Percentiles rank a stretch among this genome's conserved stretches.
Evolutionary conservation across 2,113 vertebrate species (phyloP).

Genomic region (Mobula birostris): DNA sequence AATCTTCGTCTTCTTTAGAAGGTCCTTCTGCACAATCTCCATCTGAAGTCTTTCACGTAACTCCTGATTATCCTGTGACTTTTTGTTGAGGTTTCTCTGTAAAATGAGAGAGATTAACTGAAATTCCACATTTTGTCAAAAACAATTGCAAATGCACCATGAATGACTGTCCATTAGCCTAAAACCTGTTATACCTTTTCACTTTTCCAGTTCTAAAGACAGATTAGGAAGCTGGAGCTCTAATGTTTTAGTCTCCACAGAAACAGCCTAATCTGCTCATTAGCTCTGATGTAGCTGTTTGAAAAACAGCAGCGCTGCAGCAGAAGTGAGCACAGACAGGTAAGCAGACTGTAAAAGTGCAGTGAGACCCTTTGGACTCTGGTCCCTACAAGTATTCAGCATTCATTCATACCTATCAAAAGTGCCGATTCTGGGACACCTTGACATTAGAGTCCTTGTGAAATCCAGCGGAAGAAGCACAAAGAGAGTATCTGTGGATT

Average conservation of each 20-base stretch:
- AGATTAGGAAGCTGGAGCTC: too few species aligned
- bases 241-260: too few species aligned
- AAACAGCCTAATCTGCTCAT: not conserved
- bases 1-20: constrained; percentile 75
- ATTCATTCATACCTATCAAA: not conserved
- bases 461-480: too few species aligned
- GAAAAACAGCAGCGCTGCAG: not conserved
- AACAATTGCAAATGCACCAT: not conserved
- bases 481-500: too few species aligned
- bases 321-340: not conserved
- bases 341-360: not conserved
- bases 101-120: not conserved
- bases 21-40: constrained; percentile 77
- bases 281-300: not conserved
- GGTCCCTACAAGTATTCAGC: not conserved
- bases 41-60: constrained; percentile 68
- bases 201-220: too few species aligned
- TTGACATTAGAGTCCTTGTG: too few species aligned
- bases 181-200: too few species aligned
- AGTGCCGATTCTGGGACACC: too few species aligned
- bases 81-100: constrained; percentile 66
- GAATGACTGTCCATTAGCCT: too few species aligned
- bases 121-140: not conserved
- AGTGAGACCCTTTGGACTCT: not conserved
- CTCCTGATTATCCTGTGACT: constrained; percentile 65